Base-by-base conservation (phyloP, 2,888 invertebrate species). In the Cybosia mesomella region DNA sequence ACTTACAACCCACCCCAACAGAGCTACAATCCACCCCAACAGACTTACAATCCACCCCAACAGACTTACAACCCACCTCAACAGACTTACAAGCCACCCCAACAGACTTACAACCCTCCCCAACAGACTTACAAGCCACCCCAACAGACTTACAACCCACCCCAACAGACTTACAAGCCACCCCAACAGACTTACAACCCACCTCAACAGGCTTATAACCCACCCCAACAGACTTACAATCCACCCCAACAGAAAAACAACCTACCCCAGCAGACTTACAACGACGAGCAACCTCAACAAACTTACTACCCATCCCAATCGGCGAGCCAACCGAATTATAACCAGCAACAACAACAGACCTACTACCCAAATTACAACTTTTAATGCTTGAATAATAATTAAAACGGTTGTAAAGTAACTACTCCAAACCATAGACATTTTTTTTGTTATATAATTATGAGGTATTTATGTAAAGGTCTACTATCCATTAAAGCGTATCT, bases 221-320 rank as follows among this genome's bases (percentile, higher is more conserved):
- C 57, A 34, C 91, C 1, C 87, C 89, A 65, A 87, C 89, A 73
- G 85, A 90, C 71, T 86, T 90, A 65, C 85, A 83, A 5, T 5
- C 62, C 62, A 53, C 32, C 62, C 1, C 80, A 74, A 65, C 79
- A 74, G 10, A 72, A 74, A 7, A 73, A 71, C 57, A 66, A 71
- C 18, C 58, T 57, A n/a, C 62, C 70, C 11, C 62, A 60, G 43
- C 67, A 55, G 66, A 72, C 62, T 61, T 74, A 79, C 59, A 72
- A 58, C 15, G 39, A 62, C 62, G 49, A 80, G 49, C 81, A 78
- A 8, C 72, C 73, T 1, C 36, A 66, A 9, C 64, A 64, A 21
- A 2, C 39, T 0, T 63, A 70, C 3, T 18, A 24, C 2, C 61
- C 67, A 36, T 39, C 58, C 15, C 67, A 67, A 5, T 75, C 73